Base-by-base conservation (phyloP, 2,888 invertebrate genomes). In the Drosophila siamana region DNA sequence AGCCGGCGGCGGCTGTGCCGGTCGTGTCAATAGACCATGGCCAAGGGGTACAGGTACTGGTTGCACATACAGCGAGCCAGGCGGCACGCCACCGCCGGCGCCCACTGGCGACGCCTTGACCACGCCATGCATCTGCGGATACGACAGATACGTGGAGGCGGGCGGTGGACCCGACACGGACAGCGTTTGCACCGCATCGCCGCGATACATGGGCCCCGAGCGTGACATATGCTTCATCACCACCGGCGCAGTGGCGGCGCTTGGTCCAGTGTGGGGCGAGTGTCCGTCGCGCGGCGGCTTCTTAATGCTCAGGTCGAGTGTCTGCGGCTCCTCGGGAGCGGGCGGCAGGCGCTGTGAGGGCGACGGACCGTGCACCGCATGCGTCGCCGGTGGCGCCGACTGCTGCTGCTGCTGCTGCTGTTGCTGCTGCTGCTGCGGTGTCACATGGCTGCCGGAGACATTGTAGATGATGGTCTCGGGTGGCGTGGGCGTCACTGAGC, bases 281-380 rank as follows among this genome's bases (percentile, higher is more conserved):
- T 85, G 92, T 90, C 65, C 76, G 93, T 77, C 95, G 91, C 92
- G 88, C 4, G 90, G 86, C 2, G 95, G 95, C 79, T 95, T 95
- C 91, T 96, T 96, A 61, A 96, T 95, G 86, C 96, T 96, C 73
- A 96, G 92, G 88, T 97, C 96, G 0, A 96, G 92, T 0, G 96
- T 96, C 69, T 94, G 94, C 2, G 95, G 94, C 87, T 94, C 95
- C 30, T 94, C 93, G 13, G 55, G 33, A 0, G 43, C 54, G 6
- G 55, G 7, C n/a, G 93, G 93, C 79, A 94, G 93, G 76, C 86
- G 47, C 50, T 83, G 70, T 78, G 87, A 94, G 6, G 67, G 95
- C 94, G 74, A 94, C 92, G 70, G 82, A 4, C 77, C 36, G 36
- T 38, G 77, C 33, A 85, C 81, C 0, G 55, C 38, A 24, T 74